Percentiles rank a stretch among this genome's conserved stretches.
Conservation (phyloP, 2,797 vertebrate species). For the Halcyon chelicuti region DNA sequence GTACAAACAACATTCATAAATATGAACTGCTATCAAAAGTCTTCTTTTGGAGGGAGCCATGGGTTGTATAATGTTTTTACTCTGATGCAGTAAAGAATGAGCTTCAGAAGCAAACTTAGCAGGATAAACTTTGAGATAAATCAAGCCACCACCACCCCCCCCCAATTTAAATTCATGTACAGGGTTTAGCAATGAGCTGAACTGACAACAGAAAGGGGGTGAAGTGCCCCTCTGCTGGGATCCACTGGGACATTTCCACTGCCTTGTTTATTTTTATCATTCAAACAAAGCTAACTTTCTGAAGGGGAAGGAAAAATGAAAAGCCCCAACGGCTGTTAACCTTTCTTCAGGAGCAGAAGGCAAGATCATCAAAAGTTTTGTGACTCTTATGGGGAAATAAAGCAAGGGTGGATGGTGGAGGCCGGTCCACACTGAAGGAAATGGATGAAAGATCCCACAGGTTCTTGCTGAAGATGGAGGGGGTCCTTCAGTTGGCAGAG, state of each 20-base stretch:
- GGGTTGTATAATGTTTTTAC: neutral
- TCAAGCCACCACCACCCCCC: neutral
- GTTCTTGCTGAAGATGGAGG: neutral
- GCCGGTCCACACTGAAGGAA: neutral
- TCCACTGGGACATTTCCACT: neutral
- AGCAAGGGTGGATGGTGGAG: neutral
- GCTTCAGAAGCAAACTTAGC: slow-evolving; percentile 7
- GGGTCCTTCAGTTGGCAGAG: neutral
- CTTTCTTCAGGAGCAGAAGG: neutral
- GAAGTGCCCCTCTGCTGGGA: neutral
- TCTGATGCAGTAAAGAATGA: neutral
- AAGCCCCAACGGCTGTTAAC: slow-evolving; percentile 37
- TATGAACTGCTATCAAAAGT: neutral
- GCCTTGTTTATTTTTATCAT: slow-evolving; percentile 40
- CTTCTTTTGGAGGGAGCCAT: neutral
- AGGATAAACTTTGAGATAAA: neutral
- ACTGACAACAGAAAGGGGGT: neutral
- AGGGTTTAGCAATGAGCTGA: neutral
- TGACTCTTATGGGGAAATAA: neutral
- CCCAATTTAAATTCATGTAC: slow-evolving; percentile 5
- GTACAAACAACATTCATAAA: neutral
- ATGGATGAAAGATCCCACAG: neutral
- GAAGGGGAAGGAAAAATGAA: neutral
- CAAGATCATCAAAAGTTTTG: slow-evolving; percentile 8
- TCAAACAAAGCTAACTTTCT: slow-evolving; percentile 5